phyloP scores from a whole-genome alignment of 2,888 invertebrate genomes.

The Dexiosoma caninum region DNA sequence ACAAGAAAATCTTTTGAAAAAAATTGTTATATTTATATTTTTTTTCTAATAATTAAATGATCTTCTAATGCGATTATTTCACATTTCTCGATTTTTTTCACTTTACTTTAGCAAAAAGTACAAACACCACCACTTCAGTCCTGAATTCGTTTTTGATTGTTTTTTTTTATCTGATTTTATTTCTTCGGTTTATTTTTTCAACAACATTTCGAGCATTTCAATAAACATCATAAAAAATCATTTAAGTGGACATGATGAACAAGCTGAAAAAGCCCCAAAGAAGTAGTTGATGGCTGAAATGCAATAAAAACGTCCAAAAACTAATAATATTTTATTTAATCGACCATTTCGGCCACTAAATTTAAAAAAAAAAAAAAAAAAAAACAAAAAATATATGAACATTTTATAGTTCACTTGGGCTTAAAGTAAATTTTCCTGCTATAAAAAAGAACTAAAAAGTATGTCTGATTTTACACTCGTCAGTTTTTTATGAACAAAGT shows the following conservation, averaged over 20 bases:
- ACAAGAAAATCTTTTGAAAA: background rate
- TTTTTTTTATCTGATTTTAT: background rate
- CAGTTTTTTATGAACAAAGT: too few species aligned
- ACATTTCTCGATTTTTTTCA: background rate
- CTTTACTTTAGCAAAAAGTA: conserved; percentile 2
- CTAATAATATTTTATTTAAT: conserved; percentile 35
- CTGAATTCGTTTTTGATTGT: background rate
- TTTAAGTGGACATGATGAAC: conserved; percentile 48
- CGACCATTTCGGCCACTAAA: conserved; percentile 29
- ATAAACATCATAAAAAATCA: conserved; percentile 56
- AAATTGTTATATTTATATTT: too few species aligned
- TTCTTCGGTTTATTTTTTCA: conserved; percentile 30
- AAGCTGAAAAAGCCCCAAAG: conserved; percentile 6
- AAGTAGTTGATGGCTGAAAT: background rate
- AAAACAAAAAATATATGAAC: background rate
- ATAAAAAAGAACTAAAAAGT: conserved; percentile 13
- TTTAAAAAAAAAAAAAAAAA: background rate
- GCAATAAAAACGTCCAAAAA: conserved; percentile 5
- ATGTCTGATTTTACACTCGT: too few species aligned
- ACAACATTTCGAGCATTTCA: conserved; percentile 43
- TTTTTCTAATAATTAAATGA: conserved; percentile 17
- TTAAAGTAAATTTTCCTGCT: conserved; percentile 18
- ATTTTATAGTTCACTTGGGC: conserved; percentile 12
- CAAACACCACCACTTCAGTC: conserved; percentile 5
- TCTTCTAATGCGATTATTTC: background rate